Percentiles rank a stretch among this genome's conserved stretches.
Conservation (phyloP, 2,113 vertebrate genomes). For the Etheostoma cragini region DNA sequence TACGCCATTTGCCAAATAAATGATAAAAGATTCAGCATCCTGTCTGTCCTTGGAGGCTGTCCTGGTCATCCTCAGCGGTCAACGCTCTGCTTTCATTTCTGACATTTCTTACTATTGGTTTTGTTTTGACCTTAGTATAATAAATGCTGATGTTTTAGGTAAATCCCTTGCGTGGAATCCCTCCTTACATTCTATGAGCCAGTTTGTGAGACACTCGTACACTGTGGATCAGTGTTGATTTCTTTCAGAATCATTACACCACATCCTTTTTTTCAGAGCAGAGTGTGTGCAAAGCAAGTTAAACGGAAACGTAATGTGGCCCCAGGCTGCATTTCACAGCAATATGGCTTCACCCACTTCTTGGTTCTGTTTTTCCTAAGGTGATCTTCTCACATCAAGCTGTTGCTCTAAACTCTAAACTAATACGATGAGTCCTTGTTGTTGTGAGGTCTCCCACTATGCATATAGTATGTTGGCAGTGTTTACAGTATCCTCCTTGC, state of each 20-base stretch:
- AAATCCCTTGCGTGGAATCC: background rate
- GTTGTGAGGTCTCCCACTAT: background rate
- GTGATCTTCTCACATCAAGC: background rate
- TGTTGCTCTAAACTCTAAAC: background rate
- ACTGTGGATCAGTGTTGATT: background rate
- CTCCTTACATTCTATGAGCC: background rate
- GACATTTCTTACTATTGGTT: too few species aligned
- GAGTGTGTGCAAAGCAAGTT: background rate
- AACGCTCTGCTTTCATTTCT: too few species aligned
- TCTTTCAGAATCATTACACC: background rate
- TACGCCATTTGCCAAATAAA: too few species aligned
- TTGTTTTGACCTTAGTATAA: too few species aligned
- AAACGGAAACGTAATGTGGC: background rate
- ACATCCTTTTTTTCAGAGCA: background rate
- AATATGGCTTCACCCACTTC: background rate
- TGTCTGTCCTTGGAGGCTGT: too few species aligned
- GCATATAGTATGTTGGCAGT: background rate
- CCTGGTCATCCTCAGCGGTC: too few species aligned
- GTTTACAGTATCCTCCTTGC: background rate
- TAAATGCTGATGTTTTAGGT: background rate
- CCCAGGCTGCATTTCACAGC: background rate
- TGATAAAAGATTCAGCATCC: too few species aligned
- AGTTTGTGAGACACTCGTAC: background rate
- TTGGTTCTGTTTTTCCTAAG: background rate
- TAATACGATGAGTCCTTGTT: background rate